Evolutionary conservation across 2,113 vertebrate species (phyloP).

Genomic region (Pseudopipra pipra): DNA sequence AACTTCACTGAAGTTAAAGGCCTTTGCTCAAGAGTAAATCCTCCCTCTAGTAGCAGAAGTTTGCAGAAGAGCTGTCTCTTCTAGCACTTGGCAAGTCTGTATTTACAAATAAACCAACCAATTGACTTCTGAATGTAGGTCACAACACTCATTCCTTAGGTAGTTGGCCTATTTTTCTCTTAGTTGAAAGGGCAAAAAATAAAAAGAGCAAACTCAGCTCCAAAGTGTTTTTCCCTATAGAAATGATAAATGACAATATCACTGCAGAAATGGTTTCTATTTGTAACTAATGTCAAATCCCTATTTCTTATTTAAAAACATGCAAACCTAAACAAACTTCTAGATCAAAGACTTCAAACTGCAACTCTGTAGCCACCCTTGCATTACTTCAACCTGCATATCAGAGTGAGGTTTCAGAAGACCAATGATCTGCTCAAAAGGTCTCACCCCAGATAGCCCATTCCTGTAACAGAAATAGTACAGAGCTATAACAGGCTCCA

Average conservation of each 20-base stretch:
- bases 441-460: not conserved
- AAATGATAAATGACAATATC: not conserved
- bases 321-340: not conserved
- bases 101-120: not conserved
- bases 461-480: not conserved
- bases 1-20: not conserved
- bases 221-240: not conserved
- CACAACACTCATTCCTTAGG: not conserved
- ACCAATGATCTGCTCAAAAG: not conserved
- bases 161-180: not conserved
- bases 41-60: not conserved
- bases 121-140: not conserved
- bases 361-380: not conserved
- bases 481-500: not conserved
- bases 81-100: not conserved
- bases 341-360: not conserved
- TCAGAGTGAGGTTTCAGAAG: not conserved
- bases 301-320: not conserved
- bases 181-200: not conserved
- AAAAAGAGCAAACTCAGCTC: not conserved
- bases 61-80: not conserved
- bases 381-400: not conserved
- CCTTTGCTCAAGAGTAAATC: not conserved
- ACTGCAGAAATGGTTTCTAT: not conserved
- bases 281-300: not conserved